Base-by-base conservation (phyloP, 2,888 invertebrate species). In the Thalpophila matura region DNA sequence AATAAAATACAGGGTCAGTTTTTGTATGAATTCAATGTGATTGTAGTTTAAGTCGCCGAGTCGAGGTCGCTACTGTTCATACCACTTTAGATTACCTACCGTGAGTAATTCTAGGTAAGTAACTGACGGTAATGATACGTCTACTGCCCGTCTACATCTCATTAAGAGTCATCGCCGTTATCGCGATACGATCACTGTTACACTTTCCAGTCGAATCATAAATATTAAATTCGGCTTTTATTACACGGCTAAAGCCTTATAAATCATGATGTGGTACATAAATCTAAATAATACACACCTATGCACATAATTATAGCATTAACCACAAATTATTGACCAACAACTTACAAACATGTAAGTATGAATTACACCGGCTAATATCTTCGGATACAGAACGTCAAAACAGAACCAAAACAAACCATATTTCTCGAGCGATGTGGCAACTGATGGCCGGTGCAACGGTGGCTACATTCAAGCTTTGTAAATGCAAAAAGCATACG, bases 21-120 rank as follows among this genome's bases (percentile, higher is more conserved):
- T 68, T 94, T 94, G 93, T 95, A 94, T 94, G 92, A 94, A 93
- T 93, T 92, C 93, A 94, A 93, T 95, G 95, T 95, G 95, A 95
- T 95, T 92, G 94, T 95, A 95, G 95, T 89, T 89, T 94, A 94
- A 95, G 93, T 89, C 91, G 90, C 89, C 83, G 89, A 85, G 82
- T 86, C 88, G 86, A 91, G 87, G 87, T 86, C 85, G 89, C 86
- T 85, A 86, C 89, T 91, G 91, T 93, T 92, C 91, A 89, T 88
- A 91, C 90, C 83, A 90, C 91, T 91, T 87, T 88, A 90, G 88
- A 89, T 86, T 87, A 90, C 85, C 84, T 80, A 87, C 83, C 86
- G 88, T 87, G 88, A 89, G 87, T 89, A 86, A 90, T 85, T 87
- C 83, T 89, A 91, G 94, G 94, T 94, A 86, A 94, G 94, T 88